phyloP scores from a whole-genome alignment of 2,113 vertebrate genomes.

The Lichenostomus cassidix region DNA sequence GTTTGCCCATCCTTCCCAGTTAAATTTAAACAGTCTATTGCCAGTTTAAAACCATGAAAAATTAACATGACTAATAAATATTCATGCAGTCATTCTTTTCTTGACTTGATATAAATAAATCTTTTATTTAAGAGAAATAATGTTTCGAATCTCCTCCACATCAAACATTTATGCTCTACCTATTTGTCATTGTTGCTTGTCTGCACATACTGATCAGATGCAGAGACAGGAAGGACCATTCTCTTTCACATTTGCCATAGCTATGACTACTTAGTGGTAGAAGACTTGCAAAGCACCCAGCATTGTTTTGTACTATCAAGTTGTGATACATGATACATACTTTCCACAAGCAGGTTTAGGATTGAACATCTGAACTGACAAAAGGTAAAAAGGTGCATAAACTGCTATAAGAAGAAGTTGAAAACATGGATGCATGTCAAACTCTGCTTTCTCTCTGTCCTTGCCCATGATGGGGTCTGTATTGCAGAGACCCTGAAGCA shows the following conservation, averaged over 20 bases:
- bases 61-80: neutral
- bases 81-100: neutral
- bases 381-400: neutral
- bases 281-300: neutral
- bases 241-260: neutral
- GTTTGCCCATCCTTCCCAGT: neutral
- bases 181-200: neutral
- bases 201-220: neutral
- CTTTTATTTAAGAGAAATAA: neutral
- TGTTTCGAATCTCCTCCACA: neutral
- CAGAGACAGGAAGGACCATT: neutral
- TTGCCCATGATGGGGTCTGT: rapidly evolving
- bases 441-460: neutral
- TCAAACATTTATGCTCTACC: neutral
- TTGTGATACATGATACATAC: neutral
- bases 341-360: neutral
- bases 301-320: neutral
- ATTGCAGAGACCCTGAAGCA: neutral
- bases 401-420: neutral
- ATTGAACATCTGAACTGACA: neutral
- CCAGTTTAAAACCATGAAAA: neutral
- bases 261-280: neutral
- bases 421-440: rapidly evolving
- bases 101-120: neutral
- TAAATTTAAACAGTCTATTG: neutral